phyloP scores from a whole-genome alignment of 2,113 vertebrate genomes.

The Mionectes macconnelli region DNA sequence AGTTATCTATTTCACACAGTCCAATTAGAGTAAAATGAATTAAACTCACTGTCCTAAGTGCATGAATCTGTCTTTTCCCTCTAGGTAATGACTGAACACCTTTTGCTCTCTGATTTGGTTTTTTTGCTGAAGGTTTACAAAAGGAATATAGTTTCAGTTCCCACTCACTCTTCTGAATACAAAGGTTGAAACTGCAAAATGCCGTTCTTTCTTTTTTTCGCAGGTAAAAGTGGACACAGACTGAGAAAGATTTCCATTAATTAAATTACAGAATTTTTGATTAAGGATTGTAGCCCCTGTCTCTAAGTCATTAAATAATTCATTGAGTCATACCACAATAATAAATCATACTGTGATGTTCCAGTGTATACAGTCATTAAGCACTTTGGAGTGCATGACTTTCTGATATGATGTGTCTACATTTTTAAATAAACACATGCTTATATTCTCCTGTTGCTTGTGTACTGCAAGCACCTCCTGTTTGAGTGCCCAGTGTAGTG shows the following conservation, averaged over 20 bases:
- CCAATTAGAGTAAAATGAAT: background rate
- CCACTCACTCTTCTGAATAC: background rate
- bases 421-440: constrained; percentile 41
- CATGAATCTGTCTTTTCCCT: background rate
- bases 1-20: background rate
- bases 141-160: background rate
- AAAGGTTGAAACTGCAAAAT: background rate
- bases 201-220: background rate
- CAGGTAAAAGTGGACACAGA: background rate
- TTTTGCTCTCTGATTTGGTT: background rate
- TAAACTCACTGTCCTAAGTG: background rate
- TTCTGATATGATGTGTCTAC: constrained; percentile 11
- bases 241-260: background rate
- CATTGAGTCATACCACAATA: constrained; percentile 2
- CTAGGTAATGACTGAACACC: background rate
- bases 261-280: background rate
- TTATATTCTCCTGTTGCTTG: constrained; percentile 23
- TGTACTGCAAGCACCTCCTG: background rate
- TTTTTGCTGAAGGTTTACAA: background rate
- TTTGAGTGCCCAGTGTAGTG: background rate
- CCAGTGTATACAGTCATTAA: constrained; percentile 29
- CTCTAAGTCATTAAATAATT: background rate
- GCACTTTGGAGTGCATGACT: constrained; percentile 35
- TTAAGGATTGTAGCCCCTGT: background rate
- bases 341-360: background rate